Conservation (phyloP, 2,888 invertebrate species). For the Melinaea marsaeus region DNA sequence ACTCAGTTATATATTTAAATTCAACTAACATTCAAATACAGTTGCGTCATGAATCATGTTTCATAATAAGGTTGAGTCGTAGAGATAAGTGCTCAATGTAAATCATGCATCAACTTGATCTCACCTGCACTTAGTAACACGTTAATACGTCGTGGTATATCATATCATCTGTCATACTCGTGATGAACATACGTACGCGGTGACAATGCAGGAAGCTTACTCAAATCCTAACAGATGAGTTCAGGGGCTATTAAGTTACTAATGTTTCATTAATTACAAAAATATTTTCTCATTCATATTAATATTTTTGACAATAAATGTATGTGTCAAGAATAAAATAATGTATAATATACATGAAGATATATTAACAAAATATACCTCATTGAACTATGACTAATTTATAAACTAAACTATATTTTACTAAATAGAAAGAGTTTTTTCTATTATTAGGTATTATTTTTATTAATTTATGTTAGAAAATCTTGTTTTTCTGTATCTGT, state of each 20-base stretch:
- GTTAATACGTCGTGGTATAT: constrained; percentile 65
- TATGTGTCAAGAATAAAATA: too few relatives aligned
- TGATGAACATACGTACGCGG: constrained; percentile 21
- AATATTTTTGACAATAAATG: too few relatives aligned
- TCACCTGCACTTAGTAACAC: constrained; percentile 42
- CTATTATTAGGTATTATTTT: too few relatives aligned
- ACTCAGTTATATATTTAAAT: not conserved
- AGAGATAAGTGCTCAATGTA: constrained; percentile 42
- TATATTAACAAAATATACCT: too few relatives aligned
- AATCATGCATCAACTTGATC: constrained; percentile 57
- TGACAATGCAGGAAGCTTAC: constrained; percentile 16
- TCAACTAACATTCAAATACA: constrained; percentile 3
- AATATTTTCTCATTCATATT: not conserved
- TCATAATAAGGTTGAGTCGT: constrained; percentile 37
- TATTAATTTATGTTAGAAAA: too few relatives aligned
- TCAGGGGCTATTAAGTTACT: not conserved
- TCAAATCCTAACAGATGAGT: constrained; percentile 7
- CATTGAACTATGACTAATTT: too few relatives aligned
- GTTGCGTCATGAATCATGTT: constrained; percentile 25
- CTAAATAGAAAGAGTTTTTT: too few relatives aligned
- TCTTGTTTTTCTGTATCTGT: too few relatives aligned
- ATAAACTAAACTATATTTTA: too few relatives aligned
- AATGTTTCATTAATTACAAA: not conserved
- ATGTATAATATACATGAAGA: too few relatives aligned
- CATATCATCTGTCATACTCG: constrained; percentile 53